Base-by-base conservation (phyloP, 2,113 vertebrate genomes). In the Pelmatolapia mariae region DNA sequence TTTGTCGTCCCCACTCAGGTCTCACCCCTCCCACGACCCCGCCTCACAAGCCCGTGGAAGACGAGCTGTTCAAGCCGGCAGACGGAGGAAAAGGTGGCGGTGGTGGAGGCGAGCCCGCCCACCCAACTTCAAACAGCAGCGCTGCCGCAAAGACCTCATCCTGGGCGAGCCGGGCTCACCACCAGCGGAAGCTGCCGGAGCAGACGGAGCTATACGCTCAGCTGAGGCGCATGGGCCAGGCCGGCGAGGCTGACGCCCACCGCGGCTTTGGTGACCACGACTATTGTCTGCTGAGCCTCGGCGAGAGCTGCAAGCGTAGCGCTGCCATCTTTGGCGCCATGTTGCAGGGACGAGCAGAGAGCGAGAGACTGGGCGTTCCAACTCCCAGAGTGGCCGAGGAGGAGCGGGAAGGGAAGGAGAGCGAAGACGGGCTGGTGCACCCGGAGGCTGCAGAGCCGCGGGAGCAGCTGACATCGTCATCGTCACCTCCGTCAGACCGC, bases 21-120 rank as follows among this genome's bases (percentile, higher is more conserved):
- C 97, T 99, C 90, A 99, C 99, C 1, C 99, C 99, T 0, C 99
- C 99, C 88, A 99, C 99, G 83, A 99, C 99, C 5, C 99, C 99
- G 0, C 99, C 99, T 0, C 99, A 99, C 91, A 99, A 99, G 92
- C 96, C 98, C 0, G 94, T 97, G 2, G 98, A 99, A 92, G 99
- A 99, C 50, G 98, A 99, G 90, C 97, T 97, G 89, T 99, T 98
- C 95, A 99, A 99, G 94, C 97, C 98, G 0, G 96, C 97, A 2
- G 98, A 98, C 78, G 96, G 97, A 87, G 91, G 79, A 40, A 95
- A 95, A 43, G 81, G 82, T 1, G 56, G 86, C 1, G 85, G 82
- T 3, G 81, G 87, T 2, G 71, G 87, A 61, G 22, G 87, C 7
- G 90, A 92, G 16, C 63, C 87, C 2, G 45, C 83, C 22, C 82